Conservation (phyloP, 2,797 vertebrate species). For the Chrosomus eos region DNA sequence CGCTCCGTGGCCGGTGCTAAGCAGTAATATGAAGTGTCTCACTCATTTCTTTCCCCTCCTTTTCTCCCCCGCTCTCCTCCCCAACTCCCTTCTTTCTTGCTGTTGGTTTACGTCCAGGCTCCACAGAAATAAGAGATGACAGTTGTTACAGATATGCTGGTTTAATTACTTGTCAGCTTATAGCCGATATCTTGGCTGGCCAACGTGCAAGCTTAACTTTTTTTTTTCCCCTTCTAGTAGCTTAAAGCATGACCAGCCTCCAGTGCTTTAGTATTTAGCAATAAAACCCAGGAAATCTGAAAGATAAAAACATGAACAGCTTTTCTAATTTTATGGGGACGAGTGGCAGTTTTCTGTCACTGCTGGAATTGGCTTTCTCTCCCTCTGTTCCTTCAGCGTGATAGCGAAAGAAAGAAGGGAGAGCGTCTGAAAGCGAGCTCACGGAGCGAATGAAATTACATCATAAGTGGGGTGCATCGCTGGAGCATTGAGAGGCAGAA, state of each 20-base stretch:
- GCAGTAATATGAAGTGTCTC: constrained; percentile 82
- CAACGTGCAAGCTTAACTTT: constrained; percentile 94
- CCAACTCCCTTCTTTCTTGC: constrained; percentile 75
- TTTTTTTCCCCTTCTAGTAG: constrained; percentile 78
- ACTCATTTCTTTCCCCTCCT: constrained; percentile 65
- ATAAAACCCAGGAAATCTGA: constrained; percentile 88
- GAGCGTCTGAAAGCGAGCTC: constrained; percentile 73
- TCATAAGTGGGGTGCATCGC: constrained; percentile 77
- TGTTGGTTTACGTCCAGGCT: constrained; percentile 94
- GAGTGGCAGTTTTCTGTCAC: constrained; percentile 84
- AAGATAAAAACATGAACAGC: constrained; percentile 83
- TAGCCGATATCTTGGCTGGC: constrained; percentile 93
- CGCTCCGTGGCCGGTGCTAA: constrained; percentile 85
- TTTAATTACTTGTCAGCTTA: constrained; percentile 99
- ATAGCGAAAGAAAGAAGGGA: constrained; percentile 57
- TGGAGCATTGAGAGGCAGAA: constrained; percentile 70
- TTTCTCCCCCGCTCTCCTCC: constrained; percentile 63
- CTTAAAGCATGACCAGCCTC: constrained; percentile 96
- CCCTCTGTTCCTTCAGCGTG: constrained; percentile 38
- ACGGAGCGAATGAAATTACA: constrained; percentile 83
- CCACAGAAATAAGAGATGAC: constrained; percentile 97
- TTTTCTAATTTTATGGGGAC: constrained; percentile 84
- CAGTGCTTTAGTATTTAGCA: constrained; percentile 89
- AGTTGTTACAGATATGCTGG: constrained; percentile 96
- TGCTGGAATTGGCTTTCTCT: constrained; percentile 81